These are phyloP conservation scores for Schizopygopsis malacanthus DNA, from an alignment of 2,797 vertebrate species.

Conservation along the genomic window DNA sequence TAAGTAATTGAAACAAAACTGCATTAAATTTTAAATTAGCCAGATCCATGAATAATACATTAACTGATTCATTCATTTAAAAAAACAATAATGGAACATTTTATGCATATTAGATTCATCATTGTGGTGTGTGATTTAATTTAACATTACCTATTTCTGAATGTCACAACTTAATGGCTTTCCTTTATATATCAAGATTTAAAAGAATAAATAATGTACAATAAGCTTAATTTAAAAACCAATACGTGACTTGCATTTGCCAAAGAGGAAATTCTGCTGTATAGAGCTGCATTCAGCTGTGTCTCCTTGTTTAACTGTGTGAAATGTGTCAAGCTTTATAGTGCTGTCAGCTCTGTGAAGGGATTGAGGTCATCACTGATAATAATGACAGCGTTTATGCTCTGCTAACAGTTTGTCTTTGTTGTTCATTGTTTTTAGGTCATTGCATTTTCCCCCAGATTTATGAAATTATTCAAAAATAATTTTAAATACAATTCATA, in stretches of 20 bases:
- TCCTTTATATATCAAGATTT: background rate
- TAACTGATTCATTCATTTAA: background rate
- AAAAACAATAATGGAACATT: background rate
- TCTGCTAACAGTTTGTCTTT: background rate
- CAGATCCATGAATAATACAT: background rate
- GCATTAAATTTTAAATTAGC: background rate
- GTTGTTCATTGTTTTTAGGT: background rate
- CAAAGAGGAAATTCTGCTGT: background rate
- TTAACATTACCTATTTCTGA: background rate
- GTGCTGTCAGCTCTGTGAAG: background rate
- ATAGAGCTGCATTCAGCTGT: background rate
- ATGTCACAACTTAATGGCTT: background rate
- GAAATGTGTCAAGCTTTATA: background rate
- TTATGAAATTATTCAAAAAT: background rate
- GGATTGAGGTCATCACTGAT: conserved; percentile 1
- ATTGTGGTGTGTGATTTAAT: background rate
- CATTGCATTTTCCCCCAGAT: background rate
- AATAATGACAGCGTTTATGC: background rate
- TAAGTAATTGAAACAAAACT: background rate
- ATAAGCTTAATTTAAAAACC: background rate
- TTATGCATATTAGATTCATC: background rate
- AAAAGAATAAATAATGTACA: background rate
- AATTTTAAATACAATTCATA: background rate
- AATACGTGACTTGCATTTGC: background rate
- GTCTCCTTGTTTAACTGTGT: background rate